These are phyloP conservation scores for Adelges cooleyi DNA, from an alignment of 1,140 invertebrate genomes.

Conservation along the genomic window DNA sequence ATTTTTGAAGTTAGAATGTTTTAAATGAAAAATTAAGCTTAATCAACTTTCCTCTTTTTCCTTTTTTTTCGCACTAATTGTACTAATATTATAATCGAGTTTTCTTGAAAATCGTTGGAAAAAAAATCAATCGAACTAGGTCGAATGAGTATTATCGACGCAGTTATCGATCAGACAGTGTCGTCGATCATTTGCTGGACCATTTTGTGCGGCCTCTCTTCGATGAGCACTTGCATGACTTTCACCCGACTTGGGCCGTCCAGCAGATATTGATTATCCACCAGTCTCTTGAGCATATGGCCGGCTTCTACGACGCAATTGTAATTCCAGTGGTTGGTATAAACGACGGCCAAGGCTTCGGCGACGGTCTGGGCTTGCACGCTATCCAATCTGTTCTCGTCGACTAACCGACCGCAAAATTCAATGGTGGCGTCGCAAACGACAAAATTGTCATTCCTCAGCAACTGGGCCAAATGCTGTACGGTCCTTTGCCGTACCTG, in stretches of 20 bases:
- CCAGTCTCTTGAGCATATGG: background rate
- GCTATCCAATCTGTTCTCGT: background rate
- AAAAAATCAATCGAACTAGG: too few relatives aligned
- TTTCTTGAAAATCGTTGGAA: too few relatives aligned
- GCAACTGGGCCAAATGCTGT: background rate
- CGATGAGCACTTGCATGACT: background rate
- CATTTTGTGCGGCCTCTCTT: background rate
- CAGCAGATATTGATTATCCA: background rate
- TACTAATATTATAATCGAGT: too few relatives aligned
- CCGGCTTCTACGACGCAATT: background rate
- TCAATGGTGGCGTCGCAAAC: background rate
- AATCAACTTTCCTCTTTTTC: too few relatives aligned
- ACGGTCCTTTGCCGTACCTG: background rate
- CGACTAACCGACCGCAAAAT: background rate
- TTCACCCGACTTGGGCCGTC: background rate
- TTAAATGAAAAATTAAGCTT: too few relatives aligned
- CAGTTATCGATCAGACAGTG: background rate
- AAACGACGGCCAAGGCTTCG: background rate
- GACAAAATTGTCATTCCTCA: background rate
- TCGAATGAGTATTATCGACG: too few relatives aligned
- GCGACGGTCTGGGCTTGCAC: background rate
- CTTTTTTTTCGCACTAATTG: too few relatives aligned
- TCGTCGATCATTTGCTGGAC: background rate
- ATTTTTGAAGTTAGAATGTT: too few relatives aligned
- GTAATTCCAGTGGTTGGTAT: background rate